Evolutionary conservation across 2,888 invertebrate species (phyloP), one percentile per base, ranked within the genome.

Genomic region (Phengaris arion): DNA sequence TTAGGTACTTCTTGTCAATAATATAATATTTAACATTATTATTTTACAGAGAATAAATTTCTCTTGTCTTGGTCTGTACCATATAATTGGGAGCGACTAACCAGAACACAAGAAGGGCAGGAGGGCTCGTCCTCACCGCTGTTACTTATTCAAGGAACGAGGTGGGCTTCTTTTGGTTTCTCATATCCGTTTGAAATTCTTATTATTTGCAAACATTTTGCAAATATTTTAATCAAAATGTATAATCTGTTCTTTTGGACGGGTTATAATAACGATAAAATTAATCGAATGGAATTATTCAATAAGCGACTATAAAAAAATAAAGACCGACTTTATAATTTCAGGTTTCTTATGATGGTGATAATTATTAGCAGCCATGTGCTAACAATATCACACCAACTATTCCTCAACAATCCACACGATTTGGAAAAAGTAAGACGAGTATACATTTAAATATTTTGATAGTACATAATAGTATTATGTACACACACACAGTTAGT

Each of bases 71-170:
- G 90, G 90, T 90, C 90, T 0, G 1, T 88, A 6, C 82, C 83
- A 6, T 78, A 75, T 46, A 91, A 90, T 83, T 89, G 89, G 87
- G 80, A 80, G 0, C 84, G 87, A 0, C 83, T 91, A 75, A 83
- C 82, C 84, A 2, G 78, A 70, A n/a, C 80, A 85, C 78, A 85
- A 85, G 12, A 83, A 84, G 85, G 0, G 87, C 89, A 80, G 85
- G 86, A 4, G 81, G 85, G 0, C 81, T 86, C 5, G 76, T 82
- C 0, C 84, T 86, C 0, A 83, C 90, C 0, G 76, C 81, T 64
- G 5, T 22, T 64, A 0, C 86, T 89, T 0, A 80, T 89, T 9
- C 88, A 90, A 74, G 90, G 90, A 0, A 8, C 85, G 59, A 83
- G 89, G 90, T 89, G 77, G 6, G 48, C 22, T 64, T 12, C 12